A percentile compares a stretch with the other conserved stretches of the same genome.
Conservation (phyloP, 2,113 vertebrate species). For the Hippoglossus stenolepis region DNA sequence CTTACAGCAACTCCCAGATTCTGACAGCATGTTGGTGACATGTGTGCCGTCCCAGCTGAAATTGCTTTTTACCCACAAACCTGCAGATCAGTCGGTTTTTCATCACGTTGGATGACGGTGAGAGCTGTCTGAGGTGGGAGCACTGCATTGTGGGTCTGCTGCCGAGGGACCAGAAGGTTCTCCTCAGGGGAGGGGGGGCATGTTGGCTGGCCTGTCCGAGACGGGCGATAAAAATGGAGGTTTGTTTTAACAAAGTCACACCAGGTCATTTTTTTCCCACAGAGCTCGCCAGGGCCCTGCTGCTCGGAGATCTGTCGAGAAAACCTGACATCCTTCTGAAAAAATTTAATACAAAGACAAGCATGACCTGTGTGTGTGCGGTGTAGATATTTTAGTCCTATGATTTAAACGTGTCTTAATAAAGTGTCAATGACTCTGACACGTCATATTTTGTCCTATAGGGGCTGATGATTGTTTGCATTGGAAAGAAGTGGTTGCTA, state of each 20-base stretch:
- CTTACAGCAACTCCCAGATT: slow-evolving; percentile 23
- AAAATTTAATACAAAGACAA: slow-evolving; percentile 11
- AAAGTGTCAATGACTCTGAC: background rate
- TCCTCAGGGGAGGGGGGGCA: slow-evolving; percentile 40
- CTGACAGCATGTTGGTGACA: slow-evolving; percentile 32
- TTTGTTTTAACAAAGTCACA: slow-evolving; percentile 78
- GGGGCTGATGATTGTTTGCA: slow-evolving; percentile 28
- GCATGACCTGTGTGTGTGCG: too few species aligned
- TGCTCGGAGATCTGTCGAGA: slow-evolving; percentile 22
- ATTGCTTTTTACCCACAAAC: background rate
- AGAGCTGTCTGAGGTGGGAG: slow-evolving; percentile 15
- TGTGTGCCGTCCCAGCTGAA: slow-evolving; percentile 1
- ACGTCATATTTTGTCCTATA: background rate
- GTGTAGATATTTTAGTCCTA: slow-evolving; percentile 3
- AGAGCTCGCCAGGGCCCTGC: slow-evolving; percentile 63
- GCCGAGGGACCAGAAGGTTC: slow-evolving; percentile 70
- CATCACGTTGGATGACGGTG: slow-evolving; percentile 10
- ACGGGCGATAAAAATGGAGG: slow-evolving; percentile 73
- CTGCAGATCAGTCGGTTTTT: slow-evolving; percentile 17
- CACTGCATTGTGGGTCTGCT: slow-evolving; percentile 46
- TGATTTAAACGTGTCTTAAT: slow-evolving; percentile 14
- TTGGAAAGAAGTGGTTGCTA: slow-evolving; percentile 30
- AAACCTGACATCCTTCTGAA: slow-evolving; percentile 35
- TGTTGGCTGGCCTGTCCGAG: slow-evolving; percentile 32
- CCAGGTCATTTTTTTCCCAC: slow-evolving; percentile 80